phyloP scores from a whole-genome alignment of 2,797 vertebrate genomes.

The Chelon labrosus region DNA sequence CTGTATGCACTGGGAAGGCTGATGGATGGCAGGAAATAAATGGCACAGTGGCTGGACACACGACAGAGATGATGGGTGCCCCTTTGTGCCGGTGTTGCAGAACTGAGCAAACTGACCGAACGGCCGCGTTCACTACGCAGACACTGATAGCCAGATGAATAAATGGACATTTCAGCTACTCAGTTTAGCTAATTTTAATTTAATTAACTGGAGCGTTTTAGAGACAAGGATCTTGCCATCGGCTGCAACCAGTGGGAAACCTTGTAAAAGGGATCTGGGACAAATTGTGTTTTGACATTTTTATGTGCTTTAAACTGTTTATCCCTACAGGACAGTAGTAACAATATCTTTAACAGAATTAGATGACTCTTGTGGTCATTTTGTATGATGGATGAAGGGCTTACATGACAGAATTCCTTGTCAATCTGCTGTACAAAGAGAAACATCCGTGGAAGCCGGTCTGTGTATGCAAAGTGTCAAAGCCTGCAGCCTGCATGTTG shows the following conservation, averaged over 20 bases:
- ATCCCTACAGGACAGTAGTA: background rate
- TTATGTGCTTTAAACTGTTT: background rate
- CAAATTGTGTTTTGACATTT: too few relatives aligned
- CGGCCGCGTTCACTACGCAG: background rate
- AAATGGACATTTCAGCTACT: too few relatives aligned
- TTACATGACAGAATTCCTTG: conserved; percentile 1
- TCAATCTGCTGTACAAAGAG: conserved; percentile 3
- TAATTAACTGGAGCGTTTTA: too few relatives aligned
- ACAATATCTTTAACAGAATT: background rate
- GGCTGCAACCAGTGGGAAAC: too few relatives aligned
- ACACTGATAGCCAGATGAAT: background rate
- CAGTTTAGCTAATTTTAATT: too few relatives aligned
- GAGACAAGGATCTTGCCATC: too few relatives aligned
- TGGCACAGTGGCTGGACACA: conserved; percentile 1
- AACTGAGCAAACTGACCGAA: background rate
- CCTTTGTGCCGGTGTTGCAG: conserved; percentile 6
- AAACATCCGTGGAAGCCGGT: background rate
- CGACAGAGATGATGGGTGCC: background rate
- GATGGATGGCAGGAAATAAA: conserved; percentile 8
- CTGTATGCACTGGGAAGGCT: background rate
- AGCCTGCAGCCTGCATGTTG: conserved; percentile 37
- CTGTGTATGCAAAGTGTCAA: conserved; percentile 9
- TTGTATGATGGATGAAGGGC: background rate
- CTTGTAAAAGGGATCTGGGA: too few relatives aligned
- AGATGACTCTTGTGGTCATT: background rate